phyloP scores from a whole-genome alignment of 64 coral and sea anemone species.

The Pachyseris speciosa region DNA sequence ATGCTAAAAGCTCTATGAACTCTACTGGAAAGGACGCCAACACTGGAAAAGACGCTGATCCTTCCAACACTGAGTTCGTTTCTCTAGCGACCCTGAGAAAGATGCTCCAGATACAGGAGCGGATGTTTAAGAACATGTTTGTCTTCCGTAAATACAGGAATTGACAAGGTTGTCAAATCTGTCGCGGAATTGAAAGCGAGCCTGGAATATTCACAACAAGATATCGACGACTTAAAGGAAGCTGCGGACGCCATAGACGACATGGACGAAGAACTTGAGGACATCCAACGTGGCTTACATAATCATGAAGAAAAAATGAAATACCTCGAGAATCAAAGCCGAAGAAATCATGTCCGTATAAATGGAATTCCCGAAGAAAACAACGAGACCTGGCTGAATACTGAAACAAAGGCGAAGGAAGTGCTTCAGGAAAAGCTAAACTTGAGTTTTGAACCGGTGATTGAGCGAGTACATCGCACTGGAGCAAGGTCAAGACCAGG shows the following conservation, averaged over 20 bases:
- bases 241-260: neutral
- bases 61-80: neutral
- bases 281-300: neutral
- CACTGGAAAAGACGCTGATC: neutral
- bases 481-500: neutral
- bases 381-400: conserved; percentile 3
- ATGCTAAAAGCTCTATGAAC: neutral
- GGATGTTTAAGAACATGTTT: neutral
- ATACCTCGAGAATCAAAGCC: neutral
- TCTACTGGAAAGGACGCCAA: neutral
- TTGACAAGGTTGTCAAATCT: neutral
- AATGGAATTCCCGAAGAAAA: neutral
- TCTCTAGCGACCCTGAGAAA: neutral
- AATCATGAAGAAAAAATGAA: neutral
- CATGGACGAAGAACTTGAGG: neutral
- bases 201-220: neutral
- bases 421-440: neutral
- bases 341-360: neutral
- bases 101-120: neutral
- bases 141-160: neutral
- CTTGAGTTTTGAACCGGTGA: neutral
- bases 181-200: neutral
- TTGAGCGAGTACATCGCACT: neutral
- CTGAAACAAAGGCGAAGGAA: neutral
- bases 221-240: conserved; percentile 9